A percentile compares a stretch with the other conserved stretches of the same genome.
phyloP scores from a whole-genome alignment of 53 echinoderm and acorn worm species.

The Henricia sp. region DNA sequence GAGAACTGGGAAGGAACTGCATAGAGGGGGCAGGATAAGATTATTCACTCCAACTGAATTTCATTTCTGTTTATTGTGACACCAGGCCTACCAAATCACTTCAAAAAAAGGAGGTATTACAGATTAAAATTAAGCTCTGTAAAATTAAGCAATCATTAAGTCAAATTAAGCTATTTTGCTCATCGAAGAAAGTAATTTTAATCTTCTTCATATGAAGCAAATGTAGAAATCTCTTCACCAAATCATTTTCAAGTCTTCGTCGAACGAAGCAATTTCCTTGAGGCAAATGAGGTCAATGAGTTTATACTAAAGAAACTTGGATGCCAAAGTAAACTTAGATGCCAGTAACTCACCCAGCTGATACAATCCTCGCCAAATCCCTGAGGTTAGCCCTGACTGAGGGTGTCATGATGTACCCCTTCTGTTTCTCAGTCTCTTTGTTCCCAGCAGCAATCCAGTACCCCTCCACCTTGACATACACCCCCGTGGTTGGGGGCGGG shows the following conservation, averaged over 20 bases:
- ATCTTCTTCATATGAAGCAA: background rate
- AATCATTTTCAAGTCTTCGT: no score
- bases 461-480: conserved; percentile 87
- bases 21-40: background rate
- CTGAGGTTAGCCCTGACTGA: conserved; percentile 88
- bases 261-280: no score
- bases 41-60: no score
- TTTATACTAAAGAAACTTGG: background rate
- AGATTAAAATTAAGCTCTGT: no score
- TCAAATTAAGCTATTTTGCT: no score
- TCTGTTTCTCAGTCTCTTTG: conserved; percentile 64
- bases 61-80: no score
- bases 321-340: background rate
- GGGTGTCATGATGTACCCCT: conserved; percentile 89
- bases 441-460: conserved; percentile 92
- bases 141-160: no score
- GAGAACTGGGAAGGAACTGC: conserved; percentile 88
- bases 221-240: background rate
- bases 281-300: no score
- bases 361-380: conserved; percentile 85
- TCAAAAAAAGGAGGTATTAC: no score
- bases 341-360: conserved; percentile 76
- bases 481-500: conserved; percentile 79
- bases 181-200: no score
- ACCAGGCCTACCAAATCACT: no score